Evolutionary conservation across 2,113 vertebrate genomes (phyloP), one percentile per base, ranked within the genome.

Genomic region (Camelus bactrianus): DNA sequence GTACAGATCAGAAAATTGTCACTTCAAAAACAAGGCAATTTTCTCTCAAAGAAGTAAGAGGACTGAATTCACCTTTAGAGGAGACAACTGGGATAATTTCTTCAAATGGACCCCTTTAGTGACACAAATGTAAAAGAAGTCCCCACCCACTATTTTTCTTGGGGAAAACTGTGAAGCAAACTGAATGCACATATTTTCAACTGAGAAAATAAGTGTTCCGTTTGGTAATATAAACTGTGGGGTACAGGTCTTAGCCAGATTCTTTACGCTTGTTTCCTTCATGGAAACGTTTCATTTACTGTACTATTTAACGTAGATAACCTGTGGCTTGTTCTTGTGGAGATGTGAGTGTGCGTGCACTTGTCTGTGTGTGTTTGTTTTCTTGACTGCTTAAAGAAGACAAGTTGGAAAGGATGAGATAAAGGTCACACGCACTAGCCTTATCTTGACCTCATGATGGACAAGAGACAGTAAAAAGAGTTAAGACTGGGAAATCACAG

Each of bases 51-150:
- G 50, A 73, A 93, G 48, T 58, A 52, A 77, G 35, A 92, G 26
- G 75, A 69, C 28, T 79, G 62, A 96, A 75, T 86, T 94, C 81
- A 89, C 64, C 69, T 96, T 69, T 83, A 13, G 54, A 80, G 52
- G 48, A 87, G 50, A 75, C 26, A 85, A 86, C 76, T 82, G 56
- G 69, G 30, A 64, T 95, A 93, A 87, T 42, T 82, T 26, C 62
- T 86, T 81, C 76, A 82, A 92, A 73, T 17, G 46, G 62, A 77
- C 58, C 62, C 38, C 46, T 50, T 83, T 38, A 76, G 38, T 60
- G 84, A 97, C 96, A 95, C 9, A 87, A 54, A 91, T 46, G n/a
- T 64, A 89, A 89, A 94, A 69, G 56, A 94, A 93, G 62, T 89
- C 22, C 54, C 62, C 79, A 82, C 83, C 77, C 92, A 83, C 69